Evolutionary conservation across 2,113 vertebrate species (phyloP).

Genomic region (Nannospalax galili): DNA sequence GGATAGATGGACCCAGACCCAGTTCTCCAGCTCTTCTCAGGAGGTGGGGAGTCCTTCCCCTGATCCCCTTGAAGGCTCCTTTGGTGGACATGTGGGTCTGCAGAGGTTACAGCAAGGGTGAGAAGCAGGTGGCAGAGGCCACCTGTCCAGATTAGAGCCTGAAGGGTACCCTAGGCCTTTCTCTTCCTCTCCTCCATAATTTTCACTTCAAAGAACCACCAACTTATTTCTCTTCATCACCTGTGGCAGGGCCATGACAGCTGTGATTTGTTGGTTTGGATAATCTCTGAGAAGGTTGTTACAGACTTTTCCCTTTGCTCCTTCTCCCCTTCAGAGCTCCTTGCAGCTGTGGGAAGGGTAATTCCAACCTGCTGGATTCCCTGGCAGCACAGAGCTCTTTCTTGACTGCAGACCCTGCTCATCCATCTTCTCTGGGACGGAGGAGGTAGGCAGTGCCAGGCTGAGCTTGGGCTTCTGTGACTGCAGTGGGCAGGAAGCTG

Average conservation of each 20-base stretch:
- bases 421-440: neutral
- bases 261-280: slow-evolving; percentile 56
- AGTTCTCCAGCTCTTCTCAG: neutral
- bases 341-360: neutral
- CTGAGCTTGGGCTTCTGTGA: neutral
- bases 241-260: slow-evolving; percentile 37
- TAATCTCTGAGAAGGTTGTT: slow-evolving; percentile 41
- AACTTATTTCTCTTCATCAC: neutral
- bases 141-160: neutral
- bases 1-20: neutral
- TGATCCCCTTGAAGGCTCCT: too few species aligned
- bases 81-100: neutral
- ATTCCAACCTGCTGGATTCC: fast-evolving
- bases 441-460: fast-evolving
- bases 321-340: too few species aligned
- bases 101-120: fast-evolving
- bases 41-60: fast-evolving
- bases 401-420: neutral
- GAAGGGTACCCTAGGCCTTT: neutral
- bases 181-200: neutral
- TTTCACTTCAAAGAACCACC: neutral
- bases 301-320: neutral
- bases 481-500: neutral
- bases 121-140: neutral
- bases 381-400: fast-evolving